phyloP scores from a whole-genome alignment of 30 jellyfish, hydroid and myxozoan genomes.

The Aurelia coerulea region DNA sequence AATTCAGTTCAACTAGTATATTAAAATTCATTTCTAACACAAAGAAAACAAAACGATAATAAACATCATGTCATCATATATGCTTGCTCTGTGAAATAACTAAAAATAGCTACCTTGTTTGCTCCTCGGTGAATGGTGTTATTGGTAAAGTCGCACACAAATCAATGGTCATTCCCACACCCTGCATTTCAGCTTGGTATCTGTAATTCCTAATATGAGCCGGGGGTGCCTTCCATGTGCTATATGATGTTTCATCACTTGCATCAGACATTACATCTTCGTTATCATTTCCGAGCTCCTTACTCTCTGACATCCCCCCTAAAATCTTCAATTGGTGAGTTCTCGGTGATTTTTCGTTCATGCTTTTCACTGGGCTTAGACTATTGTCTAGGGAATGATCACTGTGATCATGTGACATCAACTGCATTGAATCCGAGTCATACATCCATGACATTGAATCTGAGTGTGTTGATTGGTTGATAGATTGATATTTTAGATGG shows the following conservation, averaged over 20 bases:
- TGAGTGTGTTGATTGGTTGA: conserved; percentile 57
- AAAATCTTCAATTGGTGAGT: conserved; percentile 3
- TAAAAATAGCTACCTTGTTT: not conserved
- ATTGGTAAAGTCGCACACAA: conserved; percentile 84
- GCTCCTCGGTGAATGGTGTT: conserved; percentile 85
- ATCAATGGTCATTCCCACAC: conserved; percentile 88
- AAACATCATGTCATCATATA: no score
- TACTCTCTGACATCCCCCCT: conserved; percentile 35
- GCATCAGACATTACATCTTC: conserved; percentile 88
- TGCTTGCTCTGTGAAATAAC: not conserved
- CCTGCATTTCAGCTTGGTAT: conserved; percentile 92
- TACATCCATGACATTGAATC: conserved; percentile 97
- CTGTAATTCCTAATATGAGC: conserved; percentile 83
- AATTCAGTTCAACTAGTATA: no score
- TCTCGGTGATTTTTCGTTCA: conserved; percentile 52
- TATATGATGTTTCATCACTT: conserved; percentile 91
- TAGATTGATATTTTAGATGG: conserved; percentile 43
- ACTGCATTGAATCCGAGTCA: conserved; percentile 82
- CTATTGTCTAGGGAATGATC: conserved; percentile 6
- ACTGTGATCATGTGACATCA: not conserved
- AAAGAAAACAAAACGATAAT: no score
- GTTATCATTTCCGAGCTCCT: conserved; percentile 63
- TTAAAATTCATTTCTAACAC: no score
- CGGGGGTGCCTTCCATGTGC: conserved; percentile 92
- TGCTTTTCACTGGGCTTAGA: conserved; percentile 27